Evolutionary conservation across 2,113 vertebrate species (phyloP).

Genomic region (Apus apus): DNA sequence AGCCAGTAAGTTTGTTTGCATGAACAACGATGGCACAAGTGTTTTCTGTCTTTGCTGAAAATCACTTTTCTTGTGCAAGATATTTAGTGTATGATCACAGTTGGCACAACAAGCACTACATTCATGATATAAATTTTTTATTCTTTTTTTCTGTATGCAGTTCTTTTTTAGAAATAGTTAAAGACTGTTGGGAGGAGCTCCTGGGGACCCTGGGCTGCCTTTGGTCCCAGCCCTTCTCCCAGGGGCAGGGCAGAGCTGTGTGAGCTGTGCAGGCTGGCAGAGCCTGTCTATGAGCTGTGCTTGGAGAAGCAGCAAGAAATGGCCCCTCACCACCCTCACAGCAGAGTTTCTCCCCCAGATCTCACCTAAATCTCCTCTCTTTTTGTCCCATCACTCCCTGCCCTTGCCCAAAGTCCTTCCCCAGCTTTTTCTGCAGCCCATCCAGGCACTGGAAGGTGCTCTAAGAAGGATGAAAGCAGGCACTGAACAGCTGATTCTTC

Average conservation of each 20-base stretch:
- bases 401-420: no score
- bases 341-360: no score
- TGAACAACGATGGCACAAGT: not conserved
- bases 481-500: not conserved
- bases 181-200: not conserved
- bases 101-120: not conserved
- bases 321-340: not conserved
- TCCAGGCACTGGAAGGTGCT: no score
- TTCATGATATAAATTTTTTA: not conserved
- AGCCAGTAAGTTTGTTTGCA: not conserved
- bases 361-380: no score
- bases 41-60: not conserved
- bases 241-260: rapidly evolving
- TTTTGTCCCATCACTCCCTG: no score
- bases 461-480: not conserved
- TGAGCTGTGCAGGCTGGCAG: not conserved
- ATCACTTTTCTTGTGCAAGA: no score
- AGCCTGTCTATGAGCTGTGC: rapidly evolving
- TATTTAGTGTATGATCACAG: not conserved
- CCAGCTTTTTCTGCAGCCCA: no score
- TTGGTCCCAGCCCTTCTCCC: rapidly evolving
- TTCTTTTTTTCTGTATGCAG: not conserved
- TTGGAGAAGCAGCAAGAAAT: not conserved
- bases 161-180: not conserved
- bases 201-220: rapidly evolving